phyloP scores from a whole-genome alignment of 2,888 invertebrate genomes.

The Sarcophaga caerulescens region DNA sequence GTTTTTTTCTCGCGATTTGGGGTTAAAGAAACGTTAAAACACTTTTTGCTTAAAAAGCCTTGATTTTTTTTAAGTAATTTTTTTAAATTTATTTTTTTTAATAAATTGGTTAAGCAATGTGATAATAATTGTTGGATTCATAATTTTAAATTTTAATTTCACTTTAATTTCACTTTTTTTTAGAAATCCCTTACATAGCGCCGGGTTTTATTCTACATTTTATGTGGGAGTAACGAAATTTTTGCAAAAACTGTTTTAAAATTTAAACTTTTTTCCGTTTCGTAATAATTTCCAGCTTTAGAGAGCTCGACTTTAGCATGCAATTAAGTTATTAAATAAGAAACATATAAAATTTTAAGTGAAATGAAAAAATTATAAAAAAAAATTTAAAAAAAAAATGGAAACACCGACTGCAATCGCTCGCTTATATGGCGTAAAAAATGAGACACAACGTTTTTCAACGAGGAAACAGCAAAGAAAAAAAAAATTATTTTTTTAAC shows the following conservation, averaged over 20 bases:
- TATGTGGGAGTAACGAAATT: neutral
- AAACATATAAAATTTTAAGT: neutral
- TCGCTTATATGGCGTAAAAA: conserved; percentile 26
- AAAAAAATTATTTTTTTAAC: conserved; percentile 7
- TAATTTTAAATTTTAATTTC: neutral
- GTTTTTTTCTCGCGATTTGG: neutral
- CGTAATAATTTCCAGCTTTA: no score
- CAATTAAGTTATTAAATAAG: conserved; percentile 37
- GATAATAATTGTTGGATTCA: conserved; percentile 22
- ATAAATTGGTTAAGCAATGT: neutral
- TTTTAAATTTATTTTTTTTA: neutral
- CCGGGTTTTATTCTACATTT: neutral
- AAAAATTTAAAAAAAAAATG: conserved; percentile 27
- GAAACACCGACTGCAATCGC: conserved; percentile 50
- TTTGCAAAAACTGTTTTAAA: neutral
- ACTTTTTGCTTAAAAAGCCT: conserved; percentile 28
- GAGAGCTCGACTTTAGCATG: conserved; percentile 25
- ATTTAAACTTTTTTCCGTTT: neutral
- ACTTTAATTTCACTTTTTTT: neutral
- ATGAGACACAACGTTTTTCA: no score
- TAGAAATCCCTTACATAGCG: neutral
- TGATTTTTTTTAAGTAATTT: conserved; percentile 33
- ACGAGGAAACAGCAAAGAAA: conserved; percentile 35
- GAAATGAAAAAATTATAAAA: conserved; percentile 26
- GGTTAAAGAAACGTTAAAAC: conserved; percentile 3